These are phyloP conservation scores for Lophotriccus pileatus DNA, from an alignment of 2,797 vertebrate species.

Conservation along the genomic window DNA sequence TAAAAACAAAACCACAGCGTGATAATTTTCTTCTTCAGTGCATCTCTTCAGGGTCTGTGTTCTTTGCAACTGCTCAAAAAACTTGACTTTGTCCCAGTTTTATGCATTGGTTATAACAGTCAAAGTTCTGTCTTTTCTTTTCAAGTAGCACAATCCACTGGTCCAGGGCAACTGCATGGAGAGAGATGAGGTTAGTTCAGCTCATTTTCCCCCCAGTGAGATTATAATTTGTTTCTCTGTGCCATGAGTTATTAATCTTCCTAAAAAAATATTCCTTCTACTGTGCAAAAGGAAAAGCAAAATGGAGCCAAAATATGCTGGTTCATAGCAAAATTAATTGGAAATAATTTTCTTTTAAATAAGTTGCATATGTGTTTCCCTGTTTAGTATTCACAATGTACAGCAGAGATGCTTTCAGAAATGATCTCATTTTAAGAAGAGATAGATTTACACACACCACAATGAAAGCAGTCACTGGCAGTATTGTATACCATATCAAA, in stretches of 20 bases:
- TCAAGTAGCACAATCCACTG: neutral
- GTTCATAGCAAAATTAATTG: constrained; percentile 42
- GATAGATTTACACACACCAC: constrained; percentile 57
- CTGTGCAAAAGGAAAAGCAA: constrained; percentile 34
- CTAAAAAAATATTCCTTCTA: constrained; percentile 31
- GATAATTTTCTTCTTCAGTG: neutral
- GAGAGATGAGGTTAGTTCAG: constrained; percentile 4
- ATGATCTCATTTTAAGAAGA: constrained; percentile 48
- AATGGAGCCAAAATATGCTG: constrained; percentile 17
- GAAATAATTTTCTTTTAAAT: constrained; percentile 70
- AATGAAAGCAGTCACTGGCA: constrained; percentile 41
- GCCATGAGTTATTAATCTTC: constrained; percentile 43
- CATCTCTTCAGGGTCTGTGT: neutral
- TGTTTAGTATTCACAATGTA: constrained; percentile 47
- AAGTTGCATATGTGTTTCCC: constrained; percentile 64
- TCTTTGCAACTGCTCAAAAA: neutral
- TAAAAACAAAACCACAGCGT: neutral
- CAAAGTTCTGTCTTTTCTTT: neutral
- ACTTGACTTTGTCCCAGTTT: neutral
- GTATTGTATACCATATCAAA: constrained; percentile 63
- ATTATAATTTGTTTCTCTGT: constrained; percentile 30
- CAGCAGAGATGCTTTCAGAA: constrained; percentile 53
- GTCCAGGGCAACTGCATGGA: neutral
- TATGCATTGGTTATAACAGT: neutral
- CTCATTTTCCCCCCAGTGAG: neutral